Evolutionary conservation across 2,797 vertebrate species (phyloP), one percentile per base, ranked within the genome.

Genomic region (Huso huso): DNA sequence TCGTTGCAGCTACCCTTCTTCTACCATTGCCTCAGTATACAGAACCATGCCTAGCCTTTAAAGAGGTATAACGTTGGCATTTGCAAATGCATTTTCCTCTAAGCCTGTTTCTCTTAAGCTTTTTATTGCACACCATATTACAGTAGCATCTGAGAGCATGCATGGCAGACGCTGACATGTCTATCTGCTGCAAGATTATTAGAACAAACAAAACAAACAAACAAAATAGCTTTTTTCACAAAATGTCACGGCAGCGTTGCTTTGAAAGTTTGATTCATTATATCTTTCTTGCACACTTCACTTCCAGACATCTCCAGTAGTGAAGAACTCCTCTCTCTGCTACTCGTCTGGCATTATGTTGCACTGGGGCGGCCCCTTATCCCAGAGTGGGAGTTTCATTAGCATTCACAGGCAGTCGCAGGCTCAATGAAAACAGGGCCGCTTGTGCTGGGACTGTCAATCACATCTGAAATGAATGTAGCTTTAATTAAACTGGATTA

Each of bases 401-500:
- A 68, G 65, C 72, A 70, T 73, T 70, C 69, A 63, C 52, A 62
- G 63, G 37, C 61, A 66, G 52, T 69, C 11, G 53, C 48, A 9
- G 6, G 49, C 62, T 61, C 52, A 6, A 57, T 65, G 59, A 62
- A 66, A 72, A 61, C 62, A 60, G n/a, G 60, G 3, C 48, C 3
- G 61, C 67, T 66, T 70, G 69, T 57, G 69, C 61, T 18, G 69
- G 55, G 49, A 61, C 72, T 48, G 66, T 68, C 72, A 70, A 70
- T 73, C 72, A 73, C 63, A 9, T 10, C 6, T 18, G 57, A 61
- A 62, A 67, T 63, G 61, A 70, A 70, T 70, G 68, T 53, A 48
- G 66, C 66, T 68, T 70, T 70, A 73, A 73, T 73, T 70, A 73
- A 73, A 73, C 72, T 70, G 72, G 72, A 70, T 70, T 73, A 73